These are phyloP conservation scores for Dyspetes luteomarginatus DNA, from an alignment of 2,888 invertebrate genomes.

Conservation along the genomic window DNA sequence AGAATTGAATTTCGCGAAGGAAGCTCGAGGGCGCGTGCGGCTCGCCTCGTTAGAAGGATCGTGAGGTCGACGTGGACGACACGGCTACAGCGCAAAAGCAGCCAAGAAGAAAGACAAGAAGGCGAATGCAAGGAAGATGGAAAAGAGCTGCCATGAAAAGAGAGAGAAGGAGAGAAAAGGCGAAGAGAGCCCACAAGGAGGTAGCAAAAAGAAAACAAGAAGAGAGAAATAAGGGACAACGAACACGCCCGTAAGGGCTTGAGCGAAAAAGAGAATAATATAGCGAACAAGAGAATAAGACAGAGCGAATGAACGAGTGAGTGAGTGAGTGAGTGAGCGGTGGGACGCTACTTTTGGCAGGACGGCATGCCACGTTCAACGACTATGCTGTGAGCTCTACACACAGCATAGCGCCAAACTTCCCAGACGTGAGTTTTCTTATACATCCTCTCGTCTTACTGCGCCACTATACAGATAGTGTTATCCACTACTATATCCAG, in stretches of 20 bases:
- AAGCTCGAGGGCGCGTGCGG: constrained; percentile 67
- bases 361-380: constrained; percentile 54
- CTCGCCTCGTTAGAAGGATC: constrained; percentile 66
- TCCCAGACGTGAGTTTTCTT: constrained; percentile 53
- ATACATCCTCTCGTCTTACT: constrained; percentile 43
- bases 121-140: constrained; percentile 32
- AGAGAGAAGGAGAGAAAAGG: constrained; percentile 54
- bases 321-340: constrained; percentile 58
- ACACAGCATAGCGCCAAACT: constrained; percentile 55
- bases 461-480: constrained; percentile 23
- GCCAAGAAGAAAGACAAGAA: constrained; percentile 29
- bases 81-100: constrained; percentile 33
- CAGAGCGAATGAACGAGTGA: constrained; percentile 26
- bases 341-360: constrained; percentile 26
- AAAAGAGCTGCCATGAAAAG: constrained; percentile 44
- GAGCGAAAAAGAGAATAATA: constrained; percentile 58
- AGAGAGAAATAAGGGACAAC: constrained; percentile 37
- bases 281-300: constrained; percentile 58
- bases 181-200: constrained; percentile 39
- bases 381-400: constrained; percentile 18
- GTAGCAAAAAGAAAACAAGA: constrained; percentile 49
- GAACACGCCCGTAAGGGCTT: constrained; percentile 49
- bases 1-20: constrained; percentile 67
- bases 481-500: constrained; percentile 17
- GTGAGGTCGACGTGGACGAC: constrained; percentile 54